A percentile compares a stretch with the other conserved stretches of the same genome.
Conservation (phyloP, 2,888 invertebrate species). For the Ormyrus rosae region DNA sequence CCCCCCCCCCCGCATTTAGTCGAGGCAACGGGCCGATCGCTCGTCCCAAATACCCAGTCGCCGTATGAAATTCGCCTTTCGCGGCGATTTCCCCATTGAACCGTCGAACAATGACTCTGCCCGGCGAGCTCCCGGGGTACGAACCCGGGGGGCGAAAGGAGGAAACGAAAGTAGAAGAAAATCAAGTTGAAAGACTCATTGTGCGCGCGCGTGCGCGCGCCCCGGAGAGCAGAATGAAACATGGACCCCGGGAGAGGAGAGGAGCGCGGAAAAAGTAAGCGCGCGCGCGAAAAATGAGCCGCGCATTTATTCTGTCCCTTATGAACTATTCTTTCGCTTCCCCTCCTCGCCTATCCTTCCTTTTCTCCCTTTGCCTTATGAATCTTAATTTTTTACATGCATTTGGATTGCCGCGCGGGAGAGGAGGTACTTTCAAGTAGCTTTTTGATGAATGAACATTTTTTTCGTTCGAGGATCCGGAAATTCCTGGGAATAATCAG, state of each 20-base stretch:
- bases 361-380: slow-evolving; percentile 6
- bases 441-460: too few species aligned
- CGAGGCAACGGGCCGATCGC: neutral
- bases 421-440: too few species aligned
- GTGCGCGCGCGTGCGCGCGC: slow-evolving; percentile 8
- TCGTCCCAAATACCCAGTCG: slow-evolving; percentile 60
- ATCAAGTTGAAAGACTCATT: slow-evolving; percentile 54
- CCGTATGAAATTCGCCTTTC: slow-evolving; percentile 56
- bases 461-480: too few species aligned
- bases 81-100: slow-evolving; percentile 50
- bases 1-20: too few species aligned
- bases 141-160: neutral
- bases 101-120: slow-evolving; percentile 47
- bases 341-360: too few species aligned
- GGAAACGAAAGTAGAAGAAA: slow-evolving; percentile 46
- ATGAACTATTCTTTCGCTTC: slow-evolving; percentile 10
- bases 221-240: slow-evolving; percentile 29
- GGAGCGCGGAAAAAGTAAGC: slow-evolving; percentile 1
- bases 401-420: too few species aligned
- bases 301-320: slow-evolving; percentile 41
- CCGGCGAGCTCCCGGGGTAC: slow-evolving; percentile 18
- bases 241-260: neutral
- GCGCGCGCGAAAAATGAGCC: slow-evolving; percentile 48
- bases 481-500: too few species aligned
- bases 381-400: slow-evolving; percentile 30